phyloP scores from a whole-genome alignment of 2,113 vertebrate genomes.

The Epinephelus moara region DNA sequence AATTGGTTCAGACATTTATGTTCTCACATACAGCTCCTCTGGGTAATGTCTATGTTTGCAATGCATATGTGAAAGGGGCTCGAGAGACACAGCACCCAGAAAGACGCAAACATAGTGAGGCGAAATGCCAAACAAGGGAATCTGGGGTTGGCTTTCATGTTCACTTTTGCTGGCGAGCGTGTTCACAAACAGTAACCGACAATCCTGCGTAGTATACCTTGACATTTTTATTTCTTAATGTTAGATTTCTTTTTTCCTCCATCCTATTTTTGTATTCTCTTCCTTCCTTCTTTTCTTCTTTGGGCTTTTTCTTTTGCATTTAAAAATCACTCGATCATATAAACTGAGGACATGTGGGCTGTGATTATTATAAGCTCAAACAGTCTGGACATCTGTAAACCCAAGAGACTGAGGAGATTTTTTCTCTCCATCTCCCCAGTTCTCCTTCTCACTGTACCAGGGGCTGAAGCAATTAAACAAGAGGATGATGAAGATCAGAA shows the following conservation, averaged over 20 bases:
- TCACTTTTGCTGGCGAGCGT: too few relatives aligned
- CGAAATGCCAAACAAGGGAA: too few relatives aligned
- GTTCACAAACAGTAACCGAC: too few relatives aligned
- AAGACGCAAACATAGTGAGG: too few relatives aligned
- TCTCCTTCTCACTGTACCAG: slow-evolving; percentile 92
- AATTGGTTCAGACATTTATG: too few relatives aligned
- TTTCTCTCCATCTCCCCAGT: slow-evolving; percentile 80
- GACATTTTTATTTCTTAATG: background rate
- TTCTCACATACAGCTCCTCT: too few relatives aligned
- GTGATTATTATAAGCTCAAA: slow-evolving; percentile 40
- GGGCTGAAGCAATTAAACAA: slow-evolving; percentile 88
- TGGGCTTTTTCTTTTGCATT: background rate
- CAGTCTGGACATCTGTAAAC: slow-evolving; percentile 30
- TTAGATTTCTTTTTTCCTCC: background rate
- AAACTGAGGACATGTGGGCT: slow-evolving; percentile 27
- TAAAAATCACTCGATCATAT: slow-evolving; percentile 11
- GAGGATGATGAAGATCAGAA: slow-evolving; percentile 90
- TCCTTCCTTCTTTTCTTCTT: background rate
- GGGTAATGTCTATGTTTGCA: too few relatives aligned
- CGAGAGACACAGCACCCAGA: too few relatives aligned
- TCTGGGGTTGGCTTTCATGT: too few relatives aligned
- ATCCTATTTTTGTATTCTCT: background rate
- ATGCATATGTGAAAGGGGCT: too few relatives aligned
- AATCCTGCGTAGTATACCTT: too few relatives aligned
- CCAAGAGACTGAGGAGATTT: slow-evolving; percentile 32